These are phyloP conservation scores for Drosophila mayaguana DNA, from an alignment of 2,888 invertebrate genomes.

Conservation along the genomic window DNA sequence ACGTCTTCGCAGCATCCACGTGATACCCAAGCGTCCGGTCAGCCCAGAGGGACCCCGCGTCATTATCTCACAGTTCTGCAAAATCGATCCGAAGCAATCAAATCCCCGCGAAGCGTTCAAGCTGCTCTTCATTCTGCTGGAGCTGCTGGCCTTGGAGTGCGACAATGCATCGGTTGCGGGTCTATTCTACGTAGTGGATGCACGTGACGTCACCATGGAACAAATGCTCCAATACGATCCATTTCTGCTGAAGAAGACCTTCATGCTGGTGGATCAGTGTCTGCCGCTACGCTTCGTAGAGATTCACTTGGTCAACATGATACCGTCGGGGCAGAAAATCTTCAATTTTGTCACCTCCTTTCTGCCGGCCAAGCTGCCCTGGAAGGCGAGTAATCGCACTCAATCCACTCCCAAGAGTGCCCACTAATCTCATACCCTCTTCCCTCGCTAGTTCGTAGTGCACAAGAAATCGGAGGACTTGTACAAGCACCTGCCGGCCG, in stretches of 20 bases:
- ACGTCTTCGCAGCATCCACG: conserved; percentile 60
- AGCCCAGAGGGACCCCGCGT: conserved; percentile 63
- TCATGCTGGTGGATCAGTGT: conserved; percentile 70
- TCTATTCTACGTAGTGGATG: conserved; percentile 71
- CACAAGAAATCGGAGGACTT: conserved; percentile 81
- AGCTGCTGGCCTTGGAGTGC: conserved; percentile 73
- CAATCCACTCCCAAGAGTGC: too few relatives aligned
- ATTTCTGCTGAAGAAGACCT: conserved; percentile 71
- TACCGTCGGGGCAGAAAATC: conserved; percentile 64
- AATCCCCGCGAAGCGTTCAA: conserved; percentile 76
- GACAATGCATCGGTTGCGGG: conserved; percentile 72
- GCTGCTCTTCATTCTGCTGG: conserved; percentile 76
- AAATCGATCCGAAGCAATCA: conserved; percentile 71
- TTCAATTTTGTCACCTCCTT: conserved; percentile 75
- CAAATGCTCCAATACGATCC: conserved; percentile 78
- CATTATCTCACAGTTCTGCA: conserved; percentile 74
- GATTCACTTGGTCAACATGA: conserved; percentile 79
- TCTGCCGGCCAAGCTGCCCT: conserved; percentile 68
- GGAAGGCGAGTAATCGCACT: conserved; percentile 63
- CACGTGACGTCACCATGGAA: conserved; percentile 73
- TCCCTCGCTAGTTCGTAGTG: conserved; percentile 65
- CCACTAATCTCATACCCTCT: background rate
- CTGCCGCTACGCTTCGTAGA: conserved; percentile 72
- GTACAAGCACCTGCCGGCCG: conserved; percentile 73
- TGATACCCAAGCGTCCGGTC: conserved; percentile 65